phyloP scores from a whole-genome alignment of 2,888 invertebrate genomes.

The Tenthredo mesomela region DNA sequence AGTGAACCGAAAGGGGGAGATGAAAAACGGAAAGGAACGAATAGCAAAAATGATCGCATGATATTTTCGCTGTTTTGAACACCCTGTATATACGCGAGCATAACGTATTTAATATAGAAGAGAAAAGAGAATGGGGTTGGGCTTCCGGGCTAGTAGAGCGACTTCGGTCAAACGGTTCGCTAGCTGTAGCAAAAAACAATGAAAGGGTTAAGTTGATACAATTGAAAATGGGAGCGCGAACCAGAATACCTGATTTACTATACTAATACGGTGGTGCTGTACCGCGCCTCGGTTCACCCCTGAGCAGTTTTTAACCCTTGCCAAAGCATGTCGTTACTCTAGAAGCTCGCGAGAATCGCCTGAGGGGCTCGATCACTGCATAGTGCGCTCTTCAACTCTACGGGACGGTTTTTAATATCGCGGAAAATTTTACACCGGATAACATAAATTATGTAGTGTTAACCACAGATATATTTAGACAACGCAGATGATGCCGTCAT shows the following conservation, averaged over 20 bases:
- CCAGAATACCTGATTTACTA: constrained; percentile 71
- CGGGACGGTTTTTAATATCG: neutral
- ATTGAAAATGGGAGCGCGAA: constrained; percentile 69
- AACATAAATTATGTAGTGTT: neutral
- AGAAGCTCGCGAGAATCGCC: constrained; percentile 17
- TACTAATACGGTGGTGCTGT: constrained; percentile 50
- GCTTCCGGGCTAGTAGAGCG: constrained; percentile 62
- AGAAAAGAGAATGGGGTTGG: constrained; percentile 40
- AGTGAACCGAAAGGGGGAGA: too few relatives aligned
- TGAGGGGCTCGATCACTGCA: neutral
- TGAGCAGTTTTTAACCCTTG: constrained; percentile 23
- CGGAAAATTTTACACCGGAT: neutral
- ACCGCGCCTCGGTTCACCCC: constrained; percentile 13
- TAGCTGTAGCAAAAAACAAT: constrained; percentile 65
- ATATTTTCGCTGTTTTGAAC: neutral
- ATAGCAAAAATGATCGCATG: neutral
- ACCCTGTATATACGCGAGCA: neutral
- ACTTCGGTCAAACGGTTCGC: constrained; percentile 74
- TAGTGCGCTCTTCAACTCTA: neutral
- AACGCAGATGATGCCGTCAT: too few relatives aligned
- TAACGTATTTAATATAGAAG: neutral
- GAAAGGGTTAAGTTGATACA: constrained; percentile 74
- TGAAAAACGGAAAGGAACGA: neutral
- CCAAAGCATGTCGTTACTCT: neutral
- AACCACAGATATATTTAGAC: too few relatives aligned